phyloP scores from a whole-genome alignment of 2,888 invertebrate genomes.

The Mamestra brassicae region DNA sequence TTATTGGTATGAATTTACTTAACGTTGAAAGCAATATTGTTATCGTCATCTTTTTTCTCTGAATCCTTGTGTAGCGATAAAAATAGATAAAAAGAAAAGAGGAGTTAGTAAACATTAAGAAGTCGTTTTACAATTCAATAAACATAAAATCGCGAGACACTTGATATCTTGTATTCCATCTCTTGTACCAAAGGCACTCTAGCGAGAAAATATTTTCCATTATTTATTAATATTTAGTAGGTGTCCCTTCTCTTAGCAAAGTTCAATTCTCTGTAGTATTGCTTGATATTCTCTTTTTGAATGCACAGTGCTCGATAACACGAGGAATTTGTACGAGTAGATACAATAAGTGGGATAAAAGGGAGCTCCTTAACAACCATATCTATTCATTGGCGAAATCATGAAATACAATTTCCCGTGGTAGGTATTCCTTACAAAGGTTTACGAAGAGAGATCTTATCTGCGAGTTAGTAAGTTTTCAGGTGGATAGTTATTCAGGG shows the following conservation, averaged over 20 bases:
- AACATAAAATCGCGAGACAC: conserved; percentile 18
- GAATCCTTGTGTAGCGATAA: neutral
- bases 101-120: neutral
- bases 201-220: conserved; percentile 26
- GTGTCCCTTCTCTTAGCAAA: conserved; percentile 63
- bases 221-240: conserved; percentile 68
- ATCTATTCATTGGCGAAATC: conserved; percentile 77
- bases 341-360: conserved; percentile 77
- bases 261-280: conserved; percentile 64
- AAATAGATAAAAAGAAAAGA: neutral
- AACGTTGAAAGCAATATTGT: conserved; percentile 15
- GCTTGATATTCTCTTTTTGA: conserved; percentile 74
- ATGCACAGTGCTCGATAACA: conserved; percentile 74
- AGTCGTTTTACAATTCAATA: conserved; percentile 34
- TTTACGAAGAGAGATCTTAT: conserved; percentile 49
- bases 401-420: conserved; percentile 63
- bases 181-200: conserved; percentile 18
- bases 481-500: conserved; percentile 9
- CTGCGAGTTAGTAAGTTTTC: conserved; percentile 16
- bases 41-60: conserved; percentile 5
- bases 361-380: conserved; percentile 77
- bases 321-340: conserved; percentile 74
- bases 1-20: conserved; percentile 24
- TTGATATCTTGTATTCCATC: conserved; percentile 20
- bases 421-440: conserved; percentile 50